phyloP scores from a whole-genome alignment of 2,113 vertebrate genomes.

The Pandion haliaetus region DNA sequence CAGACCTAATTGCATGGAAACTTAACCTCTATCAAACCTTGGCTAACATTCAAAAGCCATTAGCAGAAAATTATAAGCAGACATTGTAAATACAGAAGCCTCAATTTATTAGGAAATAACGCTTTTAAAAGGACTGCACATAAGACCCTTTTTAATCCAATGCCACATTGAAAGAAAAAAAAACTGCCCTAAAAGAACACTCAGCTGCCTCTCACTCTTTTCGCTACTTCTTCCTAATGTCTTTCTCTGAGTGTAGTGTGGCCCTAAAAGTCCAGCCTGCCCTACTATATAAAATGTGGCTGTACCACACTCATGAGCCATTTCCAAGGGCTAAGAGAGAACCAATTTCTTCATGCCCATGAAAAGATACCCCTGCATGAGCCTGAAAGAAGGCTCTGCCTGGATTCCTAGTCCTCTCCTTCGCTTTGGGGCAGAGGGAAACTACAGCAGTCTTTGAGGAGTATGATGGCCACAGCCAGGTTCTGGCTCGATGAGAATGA shows the following conservation, averaged over 20 bases:
- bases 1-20: not conserved
- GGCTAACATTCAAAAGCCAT: not conserved
- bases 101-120: not conserved
- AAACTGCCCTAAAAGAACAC: not conserved
- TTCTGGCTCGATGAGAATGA: not conserved
- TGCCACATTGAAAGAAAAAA: not conserved
- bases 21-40: not conserved
- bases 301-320: not conserved
- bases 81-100: not conserved
- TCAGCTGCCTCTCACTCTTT: not conserved
- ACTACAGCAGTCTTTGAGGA: not conserved
- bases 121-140: not conserved
- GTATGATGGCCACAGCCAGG: not conserved
- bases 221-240: not conserved
- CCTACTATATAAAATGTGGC: not conserved
- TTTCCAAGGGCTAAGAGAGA: not conserved
- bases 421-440: rapidly evolving
- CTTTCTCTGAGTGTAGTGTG: not conserved
- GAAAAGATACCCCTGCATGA: not conserved
- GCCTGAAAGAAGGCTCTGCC: not conserved
- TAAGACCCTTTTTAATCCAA: not conserved
- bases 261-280: not conserved
- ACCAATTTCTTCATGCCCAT: rapidly evolving
- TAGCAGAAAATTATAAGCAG: not conserved
- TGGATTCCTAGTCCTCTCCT: not conserved